A percentile compares a stretch with the other conserved stretches of the same genome.
Conservation (phyloP, 2,888 invertebrate genomes). For the Drosophila eohydei region DNA sequence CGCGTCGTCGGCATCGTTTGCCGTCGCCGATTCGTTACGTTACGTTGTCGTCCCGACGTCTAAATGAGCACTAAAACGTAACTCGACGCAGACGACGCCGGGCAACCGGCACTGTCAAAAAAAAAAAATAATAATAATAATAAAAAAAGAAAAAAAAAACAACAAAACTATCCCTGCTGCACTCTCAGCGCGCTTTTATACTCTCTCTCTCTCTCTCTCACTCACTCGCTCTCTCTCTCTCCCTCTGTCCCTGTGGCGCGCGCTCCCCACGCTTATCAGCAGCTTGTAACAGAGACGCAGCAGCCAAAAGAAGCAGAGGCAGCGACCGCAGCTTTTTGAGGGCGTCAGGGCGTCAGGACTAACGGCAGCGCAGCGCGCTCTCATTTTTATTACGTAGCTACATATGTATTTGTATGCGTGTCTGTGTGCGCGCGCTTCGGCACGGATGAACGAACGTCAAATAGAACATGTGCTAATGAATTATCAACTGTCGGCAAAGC, state of each 20-base stretch:
- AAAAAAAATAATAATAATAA: conserved; percentile 17
- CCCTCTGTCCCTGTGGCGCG: conserved; percentile 12
- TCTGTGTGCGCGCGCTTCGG: conserved; percentile 42
- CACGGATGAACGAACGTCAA: conserved; percentile 77
- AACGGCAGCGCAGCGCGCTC: conserved; percentile 20
- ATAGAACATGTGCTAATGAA: conserved; percentile 78
- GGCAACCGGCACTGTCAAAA: conserved; percentile 55
- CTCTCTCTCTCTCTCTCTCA: not conserved
- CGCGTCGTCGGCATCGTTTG: conserved; percentile 52
- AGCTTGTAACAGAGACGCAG: conserved; percentile 70
- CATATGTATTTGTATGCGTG: not conserved
- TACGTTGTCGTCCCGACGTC: conserved; percentile 73
- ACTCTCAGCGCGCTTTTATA: conserved; percentile 19
- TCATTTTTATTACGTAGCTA: conserved; percentile 10
- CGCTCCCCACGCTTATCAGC: conserved; percentile 27
- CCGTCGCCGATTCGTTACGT: conserved; percentile 46
- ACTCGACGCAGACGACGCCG: conserved; percentile 57
- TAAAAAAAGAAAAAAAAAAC: conserved; percentile 11
- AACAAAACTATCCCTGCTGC: conserved; percentile 44
- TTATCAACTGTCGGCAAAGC: conserved; percentile 75
- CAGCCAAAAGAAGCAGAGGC: conserved; percentile 54
- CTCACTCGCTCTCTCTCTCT: conserved; percentile 2
- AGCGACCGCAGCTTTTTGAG: conserved; percentile 19
- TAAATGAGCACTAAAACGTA: conserved; percentile 80
- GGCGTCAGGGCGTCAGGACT: conserved; percentile 26